Evolutionary conservation across 2,888 invertebrate genomes (phyloP).

Genomic region (Lymantria monacha): DNA sequence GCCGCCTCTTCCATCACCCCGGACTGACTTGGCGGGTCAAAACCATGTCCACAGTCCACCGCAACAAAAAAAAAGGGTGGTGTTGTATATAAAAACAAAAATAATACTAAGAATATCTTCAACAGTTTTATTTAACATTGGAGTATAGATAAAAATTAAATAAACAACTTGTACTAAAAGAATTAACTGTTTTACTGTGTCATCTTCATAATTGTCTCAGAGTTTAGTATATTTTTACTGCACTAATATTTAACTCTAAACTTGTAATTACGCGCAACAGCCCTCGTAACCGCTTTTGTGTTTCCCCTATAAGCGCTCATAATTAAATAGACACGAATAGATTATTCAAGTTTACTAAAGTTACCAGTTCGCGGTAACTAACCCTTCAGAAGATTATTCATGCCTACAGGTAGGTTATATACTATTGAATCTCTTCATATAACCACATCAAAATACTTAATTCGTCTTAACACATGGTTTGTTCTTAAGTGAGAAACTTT

Average conservation of each 20-base stretch:
- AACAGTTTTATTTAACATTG: too few relatives aligned
- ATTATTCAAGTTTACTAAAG: constrained; percentile 21
- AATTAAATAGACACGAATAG: constrained; percentile 32
- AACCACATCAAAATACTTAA: constrained; percentile 34
- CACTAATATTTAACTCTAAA: constrained; percentile 26
- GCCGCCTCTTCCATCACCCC: too few relatives aligned
- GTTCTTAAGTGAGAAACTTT: constrained; percentile 16
- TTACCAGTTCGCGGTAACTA: constrained; percentile 24
- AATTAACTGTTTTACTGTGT: too few relatives aligned
- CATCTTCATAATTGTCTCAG: constrained; percentile 33
- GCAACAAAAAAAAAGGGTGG: too few relatives aligned
- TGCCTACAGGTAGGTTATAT: constrained; percentile 23
- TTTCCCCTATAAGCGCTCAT: constrained; percentile 17
- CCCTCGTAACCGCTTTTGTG: constrained; percentile 7
- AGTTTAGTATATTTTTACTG: constrained; percentile 49
- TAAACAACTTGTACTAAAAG: too few relatives aligned
- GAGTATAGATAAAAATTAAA: too few relatives aligned
- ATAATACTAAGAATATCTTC: too few relatives aligned
- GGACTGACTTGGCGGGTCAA: too few relatives aligned
- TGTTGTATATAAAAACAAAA: too few relatives aligned
- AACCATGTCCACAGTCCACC: too few relatives aligned
- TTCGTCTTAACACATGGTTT: constrained; percentile 23
- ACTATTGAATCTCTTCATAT: constrained; percentile 25
- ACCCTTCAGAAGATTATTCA: constrained; percentile 29
- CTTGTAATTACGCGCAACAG: constrained; percentile 33